phyloP scores from a whole-genome alignment of 2,113 vertebrate genomes.

The Aegithalos caudatus region DNA sequence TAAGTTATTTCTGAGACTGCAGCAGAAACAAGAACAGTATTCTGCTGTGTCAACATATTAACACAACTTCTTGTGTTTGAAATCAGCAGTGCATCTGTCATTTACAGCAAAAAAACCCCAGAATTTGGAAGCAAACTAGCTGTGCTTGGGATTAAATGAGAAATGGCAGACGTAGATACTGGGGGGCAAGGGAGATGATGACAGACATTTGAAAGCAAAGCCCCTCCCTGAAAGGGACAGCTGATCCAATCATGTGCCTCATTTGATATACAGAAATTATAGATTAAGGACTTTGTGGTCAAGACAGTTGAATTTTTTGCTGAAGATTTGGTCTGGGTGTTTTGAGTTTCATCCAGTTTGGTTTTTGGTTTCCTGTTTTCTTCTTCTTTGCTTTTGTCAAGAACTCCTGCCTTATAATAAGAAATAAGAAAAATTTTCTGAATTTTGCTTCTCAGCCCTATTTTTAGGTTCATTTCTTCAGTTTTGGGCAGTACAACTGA shows the following conservation, averaged over 20 bases:
- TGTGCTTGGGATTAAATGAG: neutral
- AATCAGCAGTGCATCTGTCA: neutral
- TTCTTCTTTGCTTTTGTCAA: neutral
- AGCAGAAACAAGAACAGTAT: neutral
- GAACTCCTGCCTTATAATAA: neutral
- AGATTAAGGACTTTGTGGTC: neutral
- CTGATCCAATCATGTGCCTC: neutral
- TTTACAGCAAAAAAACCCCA: neutral
- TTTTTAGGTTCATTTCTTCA: neutral
- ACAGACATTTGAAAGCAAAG: neutral
- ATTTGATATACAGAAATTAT: neutral
- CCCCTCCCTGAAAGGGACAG: neutral
- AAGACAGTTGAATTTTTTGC: neutral
- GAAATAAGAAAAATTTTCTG: neutral
- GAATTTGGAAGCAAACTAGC: neutral
- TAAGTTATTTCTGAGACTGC: neutral
- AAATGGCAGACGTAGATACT: neutral
- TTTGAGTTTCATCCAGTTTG: neutral
- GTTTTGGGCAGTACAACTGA: neutral
- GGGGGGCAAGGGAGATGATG: accelerated
- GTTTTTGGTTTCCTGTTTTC: neutral
- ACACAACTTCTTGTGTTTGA: neutral
- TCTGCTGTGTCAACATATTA: neutral
- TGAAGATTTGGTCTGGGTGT: neutral
- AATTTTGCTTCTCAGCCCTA: neutral